Evolutionary conservation across 2,113 vertebrate species (phyloP).

Genomic region (Dipodomys stephensi): DNA sequence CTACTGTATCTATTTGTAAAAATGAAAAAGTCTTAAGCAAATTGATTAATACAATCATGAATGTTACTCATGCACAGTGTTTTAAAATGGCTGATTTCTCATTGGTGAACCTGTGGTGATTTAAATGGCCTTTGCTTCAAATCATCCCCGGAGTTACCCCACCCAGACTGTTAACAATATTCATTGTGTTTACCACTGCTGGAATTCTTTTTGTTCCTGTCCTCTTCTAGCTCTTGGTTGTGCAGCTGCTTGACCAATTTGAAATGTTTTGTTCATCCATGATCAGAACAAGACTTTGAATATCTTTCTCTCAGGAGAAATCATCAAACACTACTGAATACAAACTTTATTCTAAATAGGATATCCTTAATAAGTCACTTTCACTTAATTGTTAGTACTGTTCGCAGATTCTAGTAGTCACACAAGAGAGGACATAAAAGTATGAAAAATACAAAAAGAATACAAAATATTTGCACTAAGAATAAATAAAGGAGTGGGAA

Average conservation of each 20-base stretch:
- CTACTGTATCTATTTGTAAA: neutral
- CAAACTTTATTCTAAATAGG: constrained; percentile 55
- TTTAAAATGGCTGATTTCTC: constrained; percentile 39
- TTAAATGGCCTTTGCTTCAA: constrained; percentile 60
- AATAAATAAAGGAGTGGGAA: neutral
- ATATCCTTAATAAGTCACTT: constrained; percentile 65
- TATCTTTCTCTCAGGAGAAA: constrained; percentile 60
- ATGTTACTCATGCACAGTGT: neutral
- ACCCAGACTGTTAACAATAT: constrained; percentile 28
- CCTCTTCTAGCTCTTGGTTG: constrained; percentile 24
- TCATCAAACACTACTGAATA: constrained; percentile 41
- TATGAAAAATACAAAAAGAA: neutral
- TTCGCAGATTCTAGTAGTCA: constrained; percentile 29
- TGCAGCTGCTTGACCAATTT: constrained; percentile 51
- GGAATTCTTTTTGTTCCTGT: constrained; percentile 52
- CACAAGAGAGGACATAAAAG: neutral
- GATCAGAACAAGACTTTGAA: constrained; percentile 31
- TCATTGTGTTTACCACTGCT: constrained; percentile 48
- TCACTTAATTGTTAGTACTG: neutral
- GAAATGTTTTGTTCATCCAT: constrained; percentile 66
- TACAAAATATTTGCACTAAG: neutral
- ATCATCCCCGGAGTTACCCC: constrained; percentile 15
- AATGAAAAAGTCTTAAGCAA: constrained; percentile 8
- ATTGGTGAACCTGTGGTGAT: constrained; percentile 42
- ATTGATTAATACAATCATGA: constrained; percentile 18